Percentiles rank a stretch among this genome's conserved stretches.
These are phyloP conservation scores for Carlito syrichta DNA, from an alignment of 2,113 vertebrate genomes.

Conservation along the genomic window DNA sequence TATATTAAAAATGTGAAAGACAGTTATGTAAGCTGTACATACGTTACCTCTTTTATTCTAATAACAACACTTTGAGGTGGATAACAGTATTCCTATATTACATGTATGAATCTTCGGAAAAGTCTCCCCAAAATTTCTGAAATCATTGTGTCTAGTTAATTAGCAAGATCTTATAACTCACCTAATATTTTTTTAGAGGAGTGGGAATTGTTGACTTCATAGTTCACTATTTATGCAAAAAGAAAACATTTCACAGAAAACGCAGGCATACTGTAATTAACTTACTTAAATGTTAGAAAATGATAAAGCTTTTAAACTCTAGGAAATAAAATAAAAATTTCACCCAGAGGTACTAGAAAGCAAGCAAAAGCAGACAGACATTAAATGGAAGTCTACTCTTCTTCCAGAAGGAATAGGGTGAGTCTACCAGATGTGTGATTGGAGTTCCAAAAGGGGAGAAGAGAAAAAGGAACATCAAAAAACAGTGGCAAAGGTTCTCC, in stretches of 20 bases:
- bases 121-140: not conserved
- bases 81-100: conserved; percentile 63
- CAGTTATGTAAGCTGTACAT: not conserved
- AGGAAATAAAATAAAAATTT: not conserved
- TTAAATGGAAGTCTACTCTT: not conserved
- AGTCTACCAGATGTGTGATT: not conserved
- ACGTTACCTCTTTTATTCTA: conserved; percentile 69
- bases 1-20: not conserved
- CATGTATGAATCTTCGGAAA: not conserved
- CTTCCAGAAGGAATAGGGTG: not conserved
- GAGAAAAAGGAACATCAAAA: not conserved
- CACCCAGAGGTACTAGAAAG: not conserved
- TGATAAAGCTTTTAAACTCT: not conserved
- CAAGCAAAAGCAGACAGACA: not conserved
- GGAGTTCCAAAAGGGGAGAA: not conserved
- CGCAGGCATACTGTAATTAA: not conserved
- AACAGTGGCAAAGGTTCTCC: not conserved
- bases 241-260: not conserved
- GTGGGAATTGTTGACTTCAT: not conserved
- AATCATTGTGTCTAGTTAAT: not conserved
- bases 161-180: not conserved
- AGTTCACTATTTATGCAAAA: not conserved
- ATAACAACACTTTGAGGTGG: conserved; percentile 65
- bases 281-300: not conserved
- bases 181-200: not conserved